Base-by-base conservation (phyloP, 2,888 invertebrate genomes). In the Notodonta dromedarius region DNA sequence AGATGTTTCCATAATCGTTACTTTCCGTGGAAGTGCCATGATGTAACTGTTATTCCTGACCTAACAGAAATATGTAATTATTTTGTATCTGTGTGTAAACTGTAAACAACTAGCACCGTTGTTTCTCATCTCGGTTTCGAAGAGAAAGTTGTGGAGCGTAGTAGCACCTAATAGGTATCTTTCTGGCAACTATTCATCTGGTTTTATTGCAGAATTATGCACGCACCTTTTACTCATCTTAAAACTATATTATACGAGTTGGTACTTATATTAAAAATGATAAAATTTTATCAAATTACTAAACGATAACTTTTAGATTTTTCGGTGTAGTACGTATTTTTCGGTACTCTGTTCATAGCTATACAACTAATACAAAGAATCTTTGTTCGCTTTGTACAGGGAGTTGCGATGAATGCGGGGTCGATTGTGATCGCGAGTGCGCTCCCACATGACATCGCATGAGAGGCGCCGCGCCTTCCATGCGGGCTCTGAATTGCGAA, bases 311-410 rank as follows among this genome's bases (percentile, higher is more conserved):
- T 11, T 42, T 4, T 11, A 40, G 7, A 11, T 42, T 11, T 42
- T 9, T 42, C 12, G 42, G 42, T 9, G 9, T 12, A 11, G 42
- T 11, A 9, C 4, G n/a, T n/a, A 46, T 46, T n/a, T 46, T 46
- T n/a, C 5, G 6, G n/a, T 46, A n/a, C n/a, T n/a, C 46, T n/a
- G 46, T 46, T n/a, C 46, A 13, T 46, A 7, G 0, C n/a, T n/a
- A 9, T n/a, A 42, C 9, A n/a, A 46, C 71, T 59, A 66, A 74
- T 66, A 83, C 79, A 89, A 89, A 88, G 80, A 81, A 83, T 83
- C 80, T 85, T 88, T 90, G 88, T 89, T 83, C 69, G 77, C 81
- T 81, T 89, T 88, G 85, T 89, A 69, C 59, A 60, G 74, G 74
- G 71, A 73, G 76, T 73, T 65, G 70, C 67, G 63, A 71, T 80